Base-by-base conservation (phyloP, 2,888 invertebrate species). In the Macropis europaea region DNA sequence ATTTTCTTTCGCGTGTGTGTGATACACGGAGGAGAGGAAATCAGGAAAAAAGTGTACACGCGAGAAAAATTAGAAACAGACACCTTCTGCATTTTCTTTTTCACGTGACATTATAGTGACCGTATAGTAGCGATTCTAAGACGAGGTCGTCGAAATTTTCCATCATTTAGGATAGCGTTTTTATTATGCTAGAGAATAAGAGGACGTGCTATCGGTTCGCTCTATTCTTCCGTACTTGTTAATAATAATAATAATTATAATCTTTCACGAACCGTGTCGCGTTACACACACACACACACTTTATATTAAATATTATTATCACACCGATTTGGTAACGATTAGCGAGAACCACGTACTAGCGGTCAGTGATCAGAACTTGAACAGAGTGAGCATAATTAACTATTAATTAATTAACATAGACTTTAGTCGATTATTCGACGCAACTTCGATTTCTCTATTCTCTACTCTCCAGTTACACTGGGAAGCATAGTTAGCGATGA, bases 371-470 rank as follows among this genome's bases (percentile, higher is more conserved):
- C 38, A 66, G 64, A 42, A 69, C 42, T 54, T 52, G 45, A n/a
- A n/a, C n/a, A n/a, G 76, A 76, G 73, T 69, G 69, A 77, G 47
- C 53, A 40, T 57, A 68, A 13, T 5, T 64, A 64, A 32, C 36
- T 13, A 52, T n/a, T 50, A 30, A 15, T 13, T 68, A 68, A 50
- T 30, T 22, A 30, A 48, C 19, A 40, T 24, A 64, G 28, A 28
- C 43, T 30, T 28, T 66, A 52, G 67, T 52, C 67, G 6, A 43
- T 59, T 32, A n/a, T 52, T 52, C 22, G 28, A 52, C 52, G 24
- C 52, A 2, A 60, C 45, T 38, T 45, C 40, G 60, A 34, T 34
- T 48, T 53, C 45, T 53, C n/a, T n/a, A n/a, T n/a, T n/a, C n/a
- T n/a, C n/a, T 11, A 2, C 43, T 11, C 42, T 28, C n/a, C n/a